Evolutionary conservation across 2,797 vertebrate species (phyloP).

Genomic region (Sebastes kiyomatsui): DNA sequence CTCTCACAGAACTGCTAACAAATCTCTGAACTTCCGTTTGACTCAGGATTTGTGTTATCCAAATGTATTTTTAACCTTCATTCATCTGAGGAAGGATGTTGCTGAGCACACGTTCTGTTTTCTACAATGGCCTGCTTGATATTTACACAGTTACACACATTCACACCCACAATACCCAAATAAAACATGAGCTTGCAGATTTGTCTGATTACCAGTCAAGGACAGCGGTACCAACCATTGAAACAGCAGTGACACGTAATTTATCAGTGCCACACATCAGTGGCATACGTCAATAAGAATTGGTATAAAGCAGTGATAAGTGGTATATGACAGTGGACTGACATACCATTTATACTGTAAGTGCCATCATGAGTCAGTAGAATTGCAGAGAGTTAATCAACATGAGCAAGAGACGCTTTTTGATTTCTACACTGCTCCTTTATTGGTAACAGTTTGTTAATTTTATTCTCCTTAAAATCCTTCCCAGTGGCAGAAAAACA

Average conservation of each 20-base stretch:
- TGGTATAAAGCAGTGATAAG: too few relatives aligned
- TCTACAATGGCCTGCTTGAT: not conserved
- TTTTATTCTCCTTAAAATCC: not conserved
- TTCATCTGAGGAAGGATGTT: conserved; percentile 14
- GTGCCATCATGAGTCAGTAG: too few relatives aligned
- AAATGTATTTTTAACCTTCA: conserved; percentile 42
- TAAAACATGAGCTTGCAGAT: too few relatives aligned
- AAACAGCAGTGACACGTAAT: not conserved
- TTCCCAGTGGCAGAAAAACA: not conserved
- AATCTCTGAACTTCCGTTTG: conserved; percentile 31
- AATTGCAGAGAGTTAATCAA: too few relatives aligned
- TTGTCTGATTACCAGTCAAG: too few relatives aligned
- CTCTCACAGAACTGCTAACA: conserved; percentile 18
- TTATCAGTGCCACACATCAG: too few relatives aligned
- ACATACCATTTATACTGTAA: too few relatives aligned
- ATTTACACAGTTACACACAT: not conserved
- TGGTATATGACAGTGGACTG: too few relatives aligned
- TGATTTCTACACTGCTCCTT: not conserved
- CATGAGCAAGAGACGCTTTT: too few relatives aligned
- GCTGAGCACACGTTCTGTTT: not conserved
- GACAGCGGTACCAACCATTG: not conserved
- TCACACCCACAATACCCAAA: not conserved
- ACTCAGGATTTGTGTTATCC: conserved; percentile 16
- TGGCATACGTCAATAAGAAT: too few relatives aligned
- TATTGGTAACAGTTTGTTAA: not conserved